phyloP scores from a whole-genome alignment of 1,140 invertebrate species.

The Cydia fagiglandana region DNA sequence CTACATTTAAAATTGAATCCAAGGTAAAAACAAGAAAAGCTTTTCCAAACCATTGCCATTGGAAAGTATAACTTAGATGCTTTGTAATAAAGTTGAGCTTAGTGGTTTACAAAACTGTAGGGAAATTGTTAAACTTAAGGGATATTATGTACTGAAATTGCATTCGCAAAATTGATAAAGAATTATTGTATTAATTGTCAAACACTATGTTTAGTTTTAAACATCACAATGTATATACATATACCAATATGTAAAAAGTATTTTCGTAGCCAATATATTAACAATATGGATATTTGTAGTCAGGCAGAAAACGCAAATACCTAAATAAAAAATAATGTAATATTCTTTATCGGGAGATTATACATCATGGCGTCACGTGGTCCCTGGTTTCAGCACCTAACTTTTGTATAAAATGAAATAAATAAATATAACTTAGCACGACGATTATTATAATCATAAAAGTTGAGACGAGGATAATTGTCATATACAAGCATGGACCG shows the following conservation, averaged over 20 bases:
- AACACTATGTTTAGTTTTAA: background rate
- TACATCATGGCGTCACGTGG: no score
- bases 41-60: background rate
- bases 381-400: no score
- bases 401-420: no score
- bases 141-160: background rate
- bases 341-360: no score
- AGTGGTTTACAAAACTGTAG: background rate
- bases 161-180: background rate
- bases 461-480: no score
- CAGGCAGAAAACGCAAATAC: background rate
- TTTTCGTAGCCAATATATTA: background rate
- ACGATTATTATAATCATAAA: no score
- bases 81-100: background rate
- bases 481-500: no score
- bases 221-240: constrained; percentile 5
- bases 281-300: background rate
- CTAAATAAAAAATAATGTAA: no score
- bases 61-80: background rate
- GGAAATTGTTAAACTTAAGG: background rate
- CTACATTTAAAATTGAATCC: no score
- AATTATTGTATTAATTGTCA: background rate
- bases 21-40: background rate
- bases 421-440: no score
- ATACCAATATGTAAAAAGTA: background rate